Percentiles rank a stretch among this genome's conserved stretches.
Conservation (phyloP, 2,797 vertebrate genomes). For the Centropyge bicolor region DNA sequence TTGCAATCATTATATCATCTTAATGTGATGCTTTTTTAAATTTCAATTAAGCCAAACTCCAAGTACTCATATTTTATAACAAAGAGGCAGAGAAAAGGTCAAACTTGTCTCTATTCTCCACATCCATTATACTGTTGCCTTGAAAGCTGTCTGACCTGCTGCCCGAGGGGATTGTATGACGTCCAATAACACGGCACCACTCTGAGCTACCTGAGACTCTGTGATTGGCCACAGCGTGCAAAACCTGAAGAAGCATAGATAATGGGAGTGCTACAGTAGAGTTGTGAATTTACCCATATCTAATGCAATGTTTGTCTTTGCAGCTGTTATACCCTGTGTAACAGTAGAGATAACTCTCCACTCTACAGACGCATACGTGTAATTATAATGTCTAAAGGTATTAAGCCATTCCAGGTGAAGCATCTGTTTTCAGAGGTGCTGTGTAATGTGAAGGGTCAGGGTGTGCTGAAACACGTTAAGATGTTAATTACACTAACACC, state of each 20-base stretch:
- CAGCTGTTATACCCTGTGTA: conserved; percentile 11
- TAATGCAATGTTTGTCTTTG: conserved; percentile 2
- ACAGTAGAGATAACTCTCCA: conserved; percentile 1
- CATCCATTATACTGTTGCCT: conserved; percentile 26
- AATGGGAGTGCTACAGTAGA: conserved; percentile 13
- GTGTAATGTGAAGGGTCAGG: conserved; percentile 70
- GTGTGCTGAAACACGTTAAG: conserved; percentile 76
- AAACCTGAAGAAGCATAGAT: conserved; percentile 40
- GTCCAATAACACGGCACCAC: conserved; percentile 11
- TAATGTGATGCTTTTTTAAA: neutral
- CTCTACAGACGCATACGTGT: conserved; percentile 20
- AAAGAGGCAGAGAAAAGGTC: neutral
- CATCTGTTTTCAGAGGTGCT: conserved; percentile 78
- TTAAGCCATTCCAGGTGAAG: conserved; percentile 68
- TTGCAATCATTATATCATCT: neutral
- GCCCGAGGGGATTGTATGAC: conserved; percentile 15
- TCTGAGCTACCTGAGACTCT: conserved; percentile 40
- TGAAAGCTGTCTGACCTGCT: conserved; percentile 36
- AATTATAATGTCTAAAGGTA: conserved; percentile 50
- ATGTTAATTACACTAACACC: conserved; percentile 75
- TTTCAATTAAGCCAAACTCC: neutral
- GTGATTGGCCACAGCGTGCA: conserved; percentile 30
- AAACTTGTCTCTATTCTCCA: neutral
- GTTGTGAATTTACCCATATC: conserved; percentile 4
- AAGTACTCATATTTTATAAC: neutral